Evolutionary conservation across 1,140 invertebrate species (phyloP).

Genomic region (Drosophila nigromelanica): DNA sequence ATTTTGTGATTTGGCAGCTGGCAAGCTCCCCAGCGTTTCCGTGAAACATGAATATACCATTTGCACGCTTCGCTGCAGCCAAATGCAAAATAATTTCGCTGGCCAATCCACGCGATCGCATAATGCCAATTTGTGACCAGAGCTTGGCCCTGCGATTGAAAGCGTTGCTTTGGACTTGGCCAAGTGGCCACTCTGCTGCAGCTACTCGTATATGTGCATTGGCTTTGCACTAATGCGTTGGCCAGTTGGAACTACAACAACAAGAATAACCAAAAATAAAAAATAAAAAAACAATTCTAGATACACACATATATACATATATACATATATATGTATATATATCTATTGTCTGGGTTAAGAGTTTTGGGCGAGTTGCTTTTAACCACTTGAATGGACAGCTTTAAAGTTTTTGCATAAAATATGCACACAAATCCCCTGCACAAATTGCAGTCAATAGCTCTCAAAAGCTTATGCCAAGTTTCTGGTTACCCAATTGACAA

Average conservation of each 20-base stretch:
- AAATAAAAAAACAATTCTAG: not conserved
- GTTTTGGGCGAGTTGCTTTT: conserved; percentile 48
- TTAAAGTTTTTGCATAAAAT: conserved; percentile 67
- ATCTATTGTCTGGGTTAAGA: conserved; percentile 51
- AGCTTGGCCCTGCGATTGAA: conserved; percentile 4
- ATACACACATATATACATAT: conserved; percentile 12
- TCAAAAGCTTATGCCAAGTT: conserved; percentile 65
- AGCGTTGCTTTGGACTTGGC: conserved; percentile 16
- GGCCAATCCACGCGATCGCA: conserved; percentile 46
- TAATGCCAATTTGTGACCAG: conserved; percentile 56
- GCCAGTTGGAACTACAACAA: conserved; percentile 22
- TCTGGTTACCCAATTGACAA: conserved; percentile 68
- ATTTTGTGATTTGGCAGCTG: conserved; percentile 34
- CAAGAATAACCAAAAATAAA: conserved; percentile 19
- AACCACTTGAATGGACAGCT: conserved; percentile 40
- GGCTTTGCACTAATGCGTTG: conserved; percentile 59
- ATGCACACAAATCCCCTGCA: conserved; percentile 67
- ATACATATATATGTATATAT: conserved; percentile 26
- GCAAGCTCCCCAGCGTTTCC: conserved; percentile 35
- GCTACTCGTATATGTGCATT: conserved; percentile 55
- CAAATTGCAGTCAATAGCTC: conserved; percentile 67
- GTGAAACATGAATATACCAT: conserved; percentile 72
- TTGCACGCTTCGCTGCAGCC: conserved; percentile 61
- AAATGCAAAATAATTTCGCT: conserved; percentile 63
- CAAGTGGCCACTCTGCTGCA: conserved; percentile 31